phyloP scores from a whole-genome alignment of 2,888 invertebrate species.

The Lithophane leautieri region DNA sequence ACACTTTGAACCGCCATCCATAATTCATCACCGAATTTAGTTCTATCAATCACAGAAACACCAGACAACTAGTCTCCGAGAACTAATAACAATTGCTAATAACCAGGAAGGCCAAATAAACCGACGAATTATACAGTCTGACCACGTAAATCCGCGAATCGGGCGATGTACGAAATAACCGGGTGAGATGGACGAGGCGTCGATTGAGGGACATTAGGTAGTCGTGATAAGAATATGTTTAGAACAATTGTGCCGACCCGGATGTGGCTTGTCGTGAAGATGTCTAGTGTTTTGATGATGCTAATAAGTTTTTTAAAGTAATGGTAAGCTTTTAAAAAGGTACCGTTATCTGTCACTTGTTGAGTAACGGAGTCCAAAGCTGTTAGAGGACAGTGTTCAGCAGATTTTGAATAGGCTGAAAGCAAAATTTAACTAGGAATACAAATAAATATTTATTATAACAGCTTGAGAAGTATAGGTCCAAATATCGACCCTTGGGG shows the following conservation, averaged over 20 bases:
- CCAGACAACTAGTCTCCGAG: slow-evolving; percentile 82
- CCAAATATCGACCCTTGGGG: slow-evolving; percentile 33
- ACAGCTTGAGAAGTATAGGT: slow-evolving; percentile 3
- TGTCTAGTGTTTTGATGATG: slow-evolving; percentile 38
- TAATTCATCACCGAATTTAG: slow-evolving; percentile 35
- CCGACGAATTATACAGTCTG: slow-evolving; percentile 75
- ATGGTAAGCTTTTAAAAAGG: not conserved
- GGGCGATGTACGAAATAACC: slow-evolving; percentile 78
- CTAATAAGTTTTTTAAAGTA: slow-evolving; percentile 27
- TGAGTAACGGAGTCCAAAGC: not conserved
- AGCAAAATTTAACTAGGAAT: too few species aligned
- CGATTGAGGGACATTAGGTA: slow-evolving; percentile 79
- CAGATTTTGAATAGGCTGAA: not conserved
- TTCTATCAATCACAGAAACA: slow-evolving; percentile 69
- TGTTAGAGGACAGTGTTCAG: too few species aligned
- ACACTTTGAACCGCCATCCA: slow-evolving; percentile 25
- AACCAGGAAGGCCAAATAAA: slow-evolving; percentile 63
- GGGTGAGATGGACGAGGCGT: slow-evolving; percentile 83
- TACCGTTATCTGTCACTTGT: not conserved
- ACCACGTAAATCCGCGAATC: slow-evolving; percentile 76
- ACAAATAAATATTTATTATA: too few species aligned
- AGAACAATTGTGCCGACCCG: slow-evolving; percentile 79
- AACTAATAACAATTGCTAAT: slow-evolving; percentile 85
- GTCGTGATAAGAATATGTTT: slow-evolving; percentile 80
- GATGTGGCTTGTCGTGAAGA: slow-evolving; percentile 69